Conservation (phyloP, 2,888 invertebrate genomes). For the Tillus elongatus region DNA sequence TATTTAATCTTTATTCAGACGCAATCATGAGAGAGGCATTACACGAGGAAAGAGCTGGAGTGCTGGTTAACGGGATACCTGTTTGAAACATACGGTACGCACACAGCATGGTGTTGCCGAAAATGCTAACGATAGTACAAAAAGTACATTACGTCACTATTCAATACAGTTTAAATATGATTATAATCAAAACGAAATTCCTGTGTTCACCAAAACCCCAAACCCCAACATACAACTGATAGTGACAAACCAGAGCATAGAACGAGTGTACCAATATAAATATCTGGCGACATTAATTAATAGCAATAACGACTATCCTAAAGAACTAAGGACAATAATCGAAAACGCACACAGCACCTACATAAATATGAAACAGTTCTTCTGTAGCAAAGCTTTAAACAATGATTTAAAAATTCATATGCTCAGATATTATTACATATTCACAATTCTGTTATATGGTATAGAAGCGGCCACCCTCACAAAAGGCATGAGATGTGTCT, state of each 20-base stretch:
- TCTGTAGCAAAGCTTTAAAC: too few relatives aligned
- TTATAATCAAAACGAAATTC: conserved; percentile 5
- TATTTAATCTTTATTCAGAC: not conserved
- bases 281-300: too few relatives aligned
- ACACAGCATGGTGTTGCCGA: conserved; percentile 13
- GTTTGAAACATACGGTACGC: conserved; percentile 14
- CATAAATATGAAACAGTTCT: too few relatives aligned
- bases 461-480: conserved; percentile 2
- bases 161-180: conserved; percentile 5
- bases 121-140: conserved; percentile 5
- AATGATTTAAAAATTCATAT: too few relatives aligned
- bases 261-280: too few relatives aligned
- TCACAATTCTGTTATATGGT: too few relatives aligned
- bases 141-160: conserved; percentile 9
- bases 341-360: too few relatives aligned
- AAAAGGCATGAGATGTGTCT: not conserved
- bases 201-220: not conserved
- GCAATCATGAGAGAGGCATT: conserved; percentile 11
- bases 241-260: not conserved
- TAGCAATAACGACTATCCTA: too few relatives aligned
- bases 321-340: too few relatives aligned
- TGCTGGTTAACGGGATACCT: conserved; percentile 11
- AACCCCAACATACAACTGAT: conserved; percentile 4
- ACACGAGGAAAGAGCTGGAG: conserved; percentile 8
- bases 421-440: too few relatives aligned